Evolutionary conservation across 2,797 vertebrate genomes (phyloP).

Genomic region (Labeo calbasu): DNA sequence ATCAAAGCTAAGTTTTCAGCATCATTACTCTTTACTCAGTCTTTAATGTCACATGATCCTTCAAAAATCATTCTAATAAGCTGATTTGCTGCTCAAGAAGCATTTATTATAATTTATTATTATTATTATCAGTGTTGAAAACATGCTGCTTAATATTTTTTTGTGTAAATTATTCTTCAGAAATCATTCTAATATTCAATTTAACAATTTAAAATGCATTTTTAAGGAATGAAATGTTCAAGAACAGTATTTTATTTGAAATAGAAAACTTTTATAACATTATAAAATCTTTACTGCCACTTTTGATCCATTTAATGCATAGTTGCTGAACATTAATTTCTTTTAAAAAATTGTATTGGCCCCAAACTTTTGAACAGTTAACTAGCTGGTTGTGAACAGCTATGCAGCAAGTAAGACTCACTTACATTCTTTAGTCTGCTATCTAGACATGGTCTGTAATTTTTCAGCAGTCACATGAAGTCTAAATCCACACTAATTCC

Average conservation of each 20-base stretch:
- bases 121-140: no score
- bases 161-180: no score
- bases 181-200: no score
- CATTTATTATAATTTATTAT: no score
- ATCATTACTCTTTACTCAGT: no score
- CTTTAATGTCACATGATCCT: no score
- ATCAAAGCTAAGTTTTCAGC: no score
- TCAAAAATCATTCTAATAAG: no score
- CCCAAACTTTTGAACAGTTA: not conserved
- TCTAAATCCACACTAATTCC: conserved; percentile 72
- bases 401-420: not conserved
- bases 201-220: no score
- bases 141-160: no score
- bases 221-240: not conserved
- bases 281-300: not conserved
- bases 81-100: no score
- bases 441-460: conserved; percentile 67
- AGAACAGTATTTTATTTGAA: conserved; percentile 3
- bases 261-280: not conserved
- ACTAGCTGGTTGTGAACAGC: not conserved
- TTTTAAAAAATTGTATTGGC: not conserved
- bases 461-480: conserved; percentile 76
- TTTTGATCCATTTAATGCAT: not conserved
- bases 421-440: conserved; percentile 53
- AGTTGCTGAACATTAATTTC: not conserved